These are phyloP conservation scores for Clarias magur DNA, from an alignment of 2,113 vertebrate genomes.

Conservation along the genomic window DNA sequence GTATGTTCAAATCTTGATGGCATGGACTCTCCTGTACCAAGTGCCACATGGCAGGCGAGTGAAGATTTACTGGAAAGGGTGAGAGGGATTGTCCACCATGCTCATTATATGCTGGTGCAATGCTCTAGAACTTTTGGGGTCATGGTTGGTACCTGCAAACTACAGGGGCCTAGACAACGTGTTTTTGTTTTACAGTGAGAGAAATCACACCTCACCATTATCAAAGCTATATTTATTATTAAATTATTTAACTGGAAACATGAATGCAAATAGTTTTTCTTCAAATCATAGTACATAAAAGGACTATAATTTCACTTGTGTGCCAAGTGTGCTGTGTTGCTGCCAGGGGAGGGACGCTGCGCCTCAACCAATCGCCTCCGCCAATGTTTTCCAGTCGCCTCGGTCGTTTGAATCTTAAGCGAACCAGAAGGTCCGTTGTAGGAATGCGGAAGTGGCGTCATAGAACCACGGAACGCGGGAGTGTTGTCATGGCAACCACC, in stretches of 20 bases:
- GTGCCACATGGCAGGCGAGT: background rate
- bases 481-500: slow-evolving; percentile 51
- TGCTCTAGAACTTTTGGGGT: background rate
- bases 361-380: slow-evolving; percentile 23
- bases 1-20: background rate
- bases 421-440: slow-evolving; percentile 59
- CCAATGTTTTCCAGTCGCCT: slow-evolving; percentile 41
- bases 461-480: background rate
- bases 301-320: background rate
- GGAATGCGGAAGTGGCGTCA: background rate
- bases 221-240: background rate
- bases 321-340: background rate
- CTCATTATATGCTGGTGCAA: background rate
- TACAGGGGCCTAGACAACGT: background rate
- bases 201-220: background rate
- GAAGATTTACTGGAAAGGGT: background rate
- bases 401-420: background rate
- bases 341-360: slow-evolving; percentile 14
- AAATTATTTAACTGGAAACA: background rate
- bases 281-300: background rate
- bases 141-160: no score
- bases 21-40: background rate
- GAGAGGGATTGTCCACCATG: background rate
- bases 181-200: background rate
- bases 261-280: background rate